Base-by-base conservation (phyloP, 1,140 invertebrate genomes). In the Potamilus streckersoni region DNA sequence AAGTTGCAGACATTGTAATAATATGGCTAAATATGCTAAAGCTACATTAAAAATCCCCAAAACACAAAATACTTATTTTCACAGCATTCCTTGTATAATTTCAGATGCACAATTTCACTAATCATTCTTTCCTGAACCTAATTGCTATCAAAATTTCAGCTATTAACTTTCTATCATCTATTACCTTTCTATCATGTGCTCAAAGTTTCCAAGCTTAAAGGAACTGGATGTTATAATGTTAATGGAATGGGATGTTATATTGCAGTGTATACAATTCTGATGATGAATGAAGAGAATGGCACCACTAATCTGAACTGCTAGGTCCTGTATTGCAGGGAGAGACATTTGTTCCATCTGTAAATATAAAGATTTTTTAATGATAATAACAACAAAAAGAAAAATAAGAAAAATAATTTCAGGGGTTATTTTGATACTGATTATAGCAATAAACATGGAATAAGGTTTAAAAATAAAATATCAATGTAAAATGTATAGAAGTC, bases 191-290 rank as follows among this genome's bases (percentile, higher is more conserved):
- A 90, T 82, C 77, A 88, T 87, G 79, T 89, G 90, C 75, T 92
- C 91, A 75, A 92, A 89, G 70, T 90, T 89, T 13, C 87, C 88
- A 55, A 92, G 78, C 79, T 91, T 92, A 63, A 89, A 90, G n/a
- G 79, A 76, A 64, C 83, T 65, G 60, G 82, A 72, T 13, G 78
- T 83, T n/a, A 89, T 84, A 15, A 92, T 82, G 60, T 89, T 88
- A 31, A 92, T 81, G 71, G 91, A 87, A 81, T 91, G 90, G 13
- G 91, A 91, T 12, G 89, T 88, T 17, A 92, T 76, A 56, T 82
- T 84, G 76, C 89, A 89, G 78, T 91, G 91, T 14, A 91, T 79
- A 64, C 85, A 85, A 67, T 86, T 85, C 71, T 85, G 83, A 20
- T 84, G 80, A 79, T 91, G 91, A 16, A 91, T 80, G 81, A 88